These are phyloP conservation scores for Maniola hyperantus DNA, from an alignment of 2,888 invertebrate genomes.

Conservation along the genomic window DNA sequence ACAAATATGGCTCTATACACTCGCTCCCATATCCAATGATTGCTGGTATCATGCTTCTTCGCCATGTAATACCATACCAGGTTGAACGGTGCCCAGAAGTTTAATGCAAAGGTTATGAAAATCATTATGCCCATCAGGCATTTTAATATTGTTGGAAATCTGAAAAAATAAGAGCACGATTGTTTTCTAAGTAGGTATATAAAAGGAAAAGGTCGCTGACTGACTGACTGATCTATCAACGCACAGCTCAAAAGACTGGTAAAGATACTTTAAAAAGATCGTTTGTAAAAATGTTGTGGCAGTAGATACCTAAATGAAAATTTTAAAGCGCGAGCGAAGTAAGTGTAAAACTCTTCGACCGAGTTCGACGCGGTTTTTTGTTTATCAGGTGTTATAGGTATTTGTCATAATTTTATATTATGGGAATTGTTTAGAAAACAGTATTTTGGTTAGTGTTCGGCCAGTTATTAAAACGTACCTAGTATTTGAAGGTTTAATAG, in stretches of 20 bases:
- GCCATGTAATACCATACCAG: conserved; percentile 71
- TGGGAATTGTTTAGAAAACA: too few species aligned
- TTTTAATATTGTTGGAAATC: conserved; percentile 69
- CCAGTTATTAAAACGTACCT: too few species aligned
- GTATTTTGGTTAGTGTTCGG: too few species aligned
- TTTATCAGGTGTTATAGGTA: too few species aligned
- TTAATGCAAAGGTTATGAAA: conserved; percentile 72
- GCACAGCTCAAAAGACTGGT: too few species aligned
- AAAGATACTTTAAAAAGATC: background rate
- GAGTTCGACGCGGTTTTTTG: too few species aligned
- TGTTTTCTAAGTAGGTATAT: too few species aligned
- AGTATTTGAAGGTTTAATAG: too few species aligned
- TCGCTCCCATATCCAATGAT: conserved; percentile 71
- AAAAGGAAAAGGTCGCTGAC: too few species aligned
- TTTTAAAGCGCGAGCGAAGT: background rate
- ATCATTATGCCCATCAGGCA: conserved; percentile 73
- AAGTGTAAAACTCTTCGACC: background rate
- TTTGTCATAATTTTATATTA: too few species aligned
- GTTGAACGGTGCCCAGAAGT: conserved; percentile 77
- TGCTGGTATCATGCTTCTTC: conserved; percentile 57
- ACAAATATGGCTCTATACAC: conserved; percentile 64
- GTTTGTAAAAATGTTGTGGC: background rate
- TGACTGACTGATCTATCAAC: too few species aligned
- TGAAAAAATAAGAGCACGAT: conserved; percentile 42
- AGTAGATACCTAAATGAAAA: too few species aligned